Conservation (phyloP, 2,113 vertebrate species). For the Amazona guildingii region DNA sequence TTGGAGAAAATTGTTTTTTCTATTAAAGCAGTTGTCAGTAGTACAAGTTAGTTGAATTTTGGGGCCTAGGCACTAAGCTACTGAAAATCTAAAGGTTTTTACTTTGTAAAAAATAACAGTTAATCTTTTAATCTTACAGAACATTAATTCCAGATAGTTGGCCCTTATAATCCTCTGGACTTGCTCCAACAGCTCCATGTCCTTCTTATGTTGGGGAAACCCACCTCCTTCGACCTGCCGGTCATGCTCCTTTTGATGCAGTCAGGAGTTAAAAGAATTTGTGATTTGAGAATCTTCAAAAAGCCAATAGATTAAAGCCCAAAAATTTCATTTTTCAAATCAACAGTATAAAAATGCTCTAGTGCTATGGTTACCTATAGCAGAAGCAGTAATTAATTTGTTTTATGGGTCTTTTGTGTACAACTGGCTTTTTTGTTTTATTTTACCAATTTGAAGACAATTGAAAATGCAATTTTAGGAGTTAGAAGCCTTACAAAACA, state of each 20-base stretch:
- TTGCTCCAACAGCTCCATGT: background rate
- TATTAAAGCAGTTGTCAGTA: background rate
- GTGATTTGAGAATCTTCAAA: background rate
- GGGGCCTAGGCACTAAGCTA: background rate
- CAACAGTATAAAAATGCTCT: background rate
- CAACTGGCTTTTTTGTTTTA: background rate
- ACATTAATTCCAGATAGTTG: background rate
- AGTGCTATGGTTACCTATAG: background rate
- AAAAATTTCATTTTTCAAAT: background rate
- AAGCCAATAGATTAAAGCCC: background rate
- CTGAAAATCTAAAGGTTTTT: background rate
- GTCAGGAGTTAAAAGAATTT: background rate
- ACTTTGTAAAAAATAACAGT: background rate
- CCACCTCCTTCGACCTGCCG: background rate
- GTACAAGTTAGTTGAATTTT: background rate
- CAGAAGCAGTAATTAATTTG: background rate
- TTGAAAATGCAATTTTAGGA: background rate
- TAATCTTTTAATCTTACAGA: background rate
- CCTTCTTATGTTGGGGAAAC: background rate
- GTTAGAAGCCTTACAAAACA: background rate
- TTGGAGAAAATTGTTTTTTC: background rate
- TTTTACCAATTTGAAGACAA: background rate
- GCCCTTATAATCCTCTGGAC: background rate
- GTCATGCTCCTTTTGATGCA: background rate
- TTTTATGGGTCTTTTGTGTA: slow-evolving; percentile 6